phyloP scores from a whole-genome alignment of 1,140 invertebrate genomes.

The Drosophila carrolli region DNA sequence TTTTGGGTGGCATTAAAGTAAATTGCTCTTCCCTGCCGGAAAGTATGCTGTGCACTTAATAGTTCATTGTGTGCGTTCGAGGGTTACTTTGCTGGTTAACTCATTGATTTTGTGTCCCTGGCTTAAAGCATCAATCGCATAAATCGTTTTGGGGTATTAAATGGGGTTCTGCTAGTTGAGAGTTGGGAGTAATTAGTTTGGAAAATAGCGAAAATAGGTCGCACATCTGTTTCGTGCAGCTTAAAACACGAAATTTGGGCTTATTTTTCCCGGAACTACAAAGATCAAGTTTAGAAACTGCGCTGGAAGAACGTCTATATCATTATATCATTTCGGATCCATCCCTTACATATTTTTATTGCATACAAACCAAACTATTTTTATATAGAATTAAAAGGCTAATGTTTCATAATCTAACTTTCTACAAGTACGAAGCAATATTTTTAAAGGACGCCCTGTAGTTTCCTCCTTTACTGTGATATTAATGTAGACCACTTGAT shows the following conservation, averaged over 20 bases:
- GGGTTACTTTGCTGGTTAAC: slow-evolving; percentile 26
- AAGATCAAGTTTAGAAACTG: too few species aligned
- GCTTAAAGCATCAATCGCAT: neutral
- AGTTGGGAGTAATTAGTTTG: neutral
- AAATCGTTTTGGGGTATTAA: neutral
- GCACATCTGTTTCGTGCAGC: too few species aligned
- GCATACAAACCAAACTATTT: too few species aligned
- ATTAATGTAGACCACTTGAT: slow-evolving; percentile 36
- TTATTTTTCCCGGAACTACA: too few species aligned
- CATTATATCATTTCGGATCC: too few species aligned
- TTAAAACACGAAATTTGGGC: too few species aligned
- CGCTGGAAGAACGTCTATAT: too few species aligned
- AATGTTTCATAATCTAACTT: too few species aligned
- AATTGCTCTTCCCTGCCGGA: slow-evolving; percentile 42
- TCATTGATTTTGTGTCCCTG: slow-evolving; percentile 53
- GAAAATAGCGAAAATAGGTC: too few species aligned
- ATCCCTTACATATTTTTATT: too few species aligned
- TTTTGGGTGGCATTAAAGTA: slow-evolving; percentile 48
- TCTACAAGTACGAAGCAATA: too few species aligned
- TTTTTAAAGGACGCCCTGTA: neutral
- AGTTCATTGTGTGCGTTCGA: slow-evolving; percentile 33
- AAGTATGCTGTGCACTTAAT: slow-evolving; percentile 66
- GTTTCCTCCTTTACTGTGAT: neutral
- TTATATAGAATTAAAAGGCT: too few species aligned
- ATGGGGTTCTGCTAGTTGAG: neutral